Base-by-base conservation (phyloP, 2,888 invertebrate genomes). In the Drosophila affinis region DNA sequence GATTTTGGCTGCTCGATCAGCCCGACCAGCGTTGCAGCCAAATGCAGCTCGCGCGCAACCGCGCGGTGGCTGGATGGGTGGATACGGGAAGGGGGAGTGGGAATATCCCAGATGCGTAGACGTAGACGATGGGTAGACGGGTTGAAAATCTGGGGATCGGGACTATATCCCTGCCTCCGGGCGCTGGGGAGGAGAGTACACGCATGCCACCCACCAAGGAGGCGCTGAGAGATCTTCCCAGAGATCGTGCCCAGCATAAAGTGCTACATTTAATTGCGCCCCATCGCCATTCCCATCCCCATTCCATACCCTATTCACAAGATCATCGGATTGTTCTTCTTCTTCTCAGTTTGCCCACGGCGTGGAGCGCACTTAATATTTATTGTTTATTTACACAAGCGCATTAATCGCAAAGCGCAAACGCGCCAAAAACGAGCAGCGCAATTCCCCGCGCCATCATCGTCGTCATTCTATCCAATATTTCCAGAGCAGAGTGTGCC, bases 341-440 rank as follows among this genome's bases (percentile, higher is more conserved):
- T 27, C 51, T 24, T 46, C 59, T 29, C 45, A 47, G 47, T 44
- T 54, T 61, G 63, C 69, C 74, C 71, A 70, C 73, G 80, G 80
- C 78, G 64, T 82, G 78, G 76, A 82, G 76, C 79, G 72, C 79
- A 87, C 86, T 81, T 85, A 87, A 87, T 83, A 86, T 88, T 88
- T 88, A 79, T 81, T 87, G 89, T 87, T 87, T 87, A 86, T 87
- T 87, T 87, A 87, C 81, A 87, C 76, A 79, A 89, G 85, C 89
- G 86, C 74, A 81, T 79, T 84, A 85, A 87, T 81, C 88, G 86
- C 82, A 71, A 86, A 82, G 81, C 76, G 83, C 88, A 88, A 85
- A 88, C 81, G 83, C 88, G 83, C 81, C 77, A 84, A 84, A 87
- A 84, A 76, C 79, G 72, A 86, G 74, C 71, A 75, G 77, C 81